phyloP scores from a whole-genome alignment of 2,888 invertebrate species.

The Scaptomyza flava region DNA sequence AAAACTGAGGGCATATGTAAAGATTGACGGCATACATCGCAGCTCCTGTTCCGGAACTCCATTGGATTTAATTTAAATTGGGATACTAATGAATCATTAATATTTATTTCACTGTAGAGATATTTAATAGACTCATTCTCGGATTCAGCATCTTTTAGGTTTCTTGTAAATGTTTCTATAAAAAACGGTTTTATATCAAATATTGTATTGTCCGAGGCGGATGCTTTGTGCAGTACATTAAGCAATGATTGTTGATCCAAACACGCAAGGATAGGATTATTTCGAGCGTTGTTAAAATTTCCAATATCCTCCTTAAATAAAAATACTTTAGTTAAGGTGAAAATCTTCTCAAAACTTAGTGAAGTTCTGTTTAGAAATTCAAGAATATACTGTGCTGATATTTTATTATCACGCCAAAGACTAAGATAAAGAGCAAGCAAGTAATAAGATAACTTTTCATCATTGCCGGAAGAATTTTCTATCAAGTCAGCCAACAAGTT shows the following conservation, averaged over 20 bases:
- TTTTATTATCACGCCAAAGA: constrained; percentile 49
- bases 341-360: constrained; percentile 37
- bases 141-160: constrained; percentile 4
- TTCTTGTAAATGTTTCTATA: constrained; percentile 22
- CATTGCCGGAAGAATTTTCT: constrained; percentile 4
- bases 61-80: constrained; percentile 61
- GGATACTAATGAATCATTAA: constrained; percentile 12
- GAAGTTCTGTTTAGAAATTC: constrained; percentile 35
- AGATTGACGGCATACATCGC: constrained; percentile 63
- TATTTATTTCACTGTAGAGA: constrained; percentile 39
- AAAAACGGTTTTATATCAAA: constrained; percentile 43
- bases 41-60: constrained; percentile 71
- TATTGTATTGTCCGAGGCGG: constrained; percentile 21
- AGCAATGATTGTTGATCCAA: constrained; percentile 43
- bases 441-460: constrained; percentile 45
- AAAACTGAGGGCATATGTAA: constrained; percentile 60
- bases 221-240: constrained; percentile 40
- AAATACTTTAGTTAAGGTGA: constrained; percentile 48
- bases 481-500: constrained; percentile 33
- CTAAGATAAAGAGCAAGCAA: constrained; percentile 47
- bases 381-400: constrained; percentile 23
- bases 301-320: constrained; percentile 28
- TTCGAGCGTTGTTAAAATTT: constrained; percentile 8
- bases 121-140: constrained; percentile 34
- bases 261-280: constrained; percentile 17